These are phyloP conservation scores for Mechanitis messenoides DNA, from an alignment of 2,888 invertebrate species.

Conservation along the genomic window DNA sequence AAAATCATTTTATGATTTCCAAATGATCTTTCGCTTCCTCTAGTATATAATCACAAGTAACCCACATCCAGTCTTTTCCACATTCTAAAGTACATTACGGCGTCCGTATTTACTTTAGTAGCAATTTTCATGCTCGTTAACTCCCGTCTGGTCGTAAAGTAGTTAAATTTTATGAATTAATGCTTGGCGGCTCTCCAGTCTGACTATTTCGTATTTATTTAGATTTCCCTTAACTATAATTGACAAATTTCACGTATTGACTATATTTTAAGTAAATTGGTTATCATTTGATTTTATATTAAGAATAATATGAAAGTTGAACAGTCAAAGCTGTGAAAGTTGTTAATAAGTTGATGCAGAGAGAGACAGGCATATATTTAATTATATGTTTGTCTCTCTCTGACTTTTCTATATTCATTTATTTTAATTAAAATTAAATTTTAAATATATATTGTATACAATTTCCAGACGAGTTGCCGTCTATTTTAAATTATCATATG, in stretches of 20 bases:
- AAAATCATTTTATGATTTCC: neutral
- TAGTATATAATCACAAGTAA: constrained; percentile 6
- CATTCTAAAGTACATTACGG: constrained; percentile 25
- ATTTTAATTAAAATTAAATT: too few relatives aligned
- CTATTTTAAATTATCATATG: too few relatives aligned
- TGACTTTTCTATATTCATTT: too few relatives aligned
- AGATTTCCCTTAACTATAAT: constrained; percentile 55
- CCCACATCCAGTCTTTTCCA: constrained; percentile 12
- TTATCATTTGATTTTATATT: neutral
- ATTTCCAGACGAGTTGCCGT: too few relatives aligned
- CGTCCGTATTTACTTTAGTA: constrained; percentile 36
- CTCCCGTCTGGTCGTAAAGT: constrained; percentile 50
- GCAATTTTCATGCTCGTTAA: constrained; percentile 54
- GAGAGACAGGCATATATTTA: too few relatives aligned
- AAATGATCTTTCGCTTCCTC: neutral
- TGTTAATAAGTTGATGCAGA: too few relatives aligned
- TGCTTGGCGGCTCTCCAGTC: constrained; percentile 57
- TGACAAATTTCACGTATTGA: constrained; percentile 52
- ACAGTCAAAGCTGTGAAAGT: too few relatives aligned
- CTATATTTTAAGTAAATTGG: constrained; percentile 19
- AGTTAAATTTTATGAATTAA: constrained; percentile 65
- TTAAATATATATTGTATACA: too few relatives aligned
- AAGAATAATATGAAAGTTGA: too few relatives aligned
- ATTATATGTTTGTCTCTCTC: too few relatives aligned
- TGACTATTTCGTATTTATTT: constrained; percentile 51